Evolutionary conservation across 2,113 vertebrate genomes (phyloP).

Genomic region (Romanogobio albipinnatus): DNA sequence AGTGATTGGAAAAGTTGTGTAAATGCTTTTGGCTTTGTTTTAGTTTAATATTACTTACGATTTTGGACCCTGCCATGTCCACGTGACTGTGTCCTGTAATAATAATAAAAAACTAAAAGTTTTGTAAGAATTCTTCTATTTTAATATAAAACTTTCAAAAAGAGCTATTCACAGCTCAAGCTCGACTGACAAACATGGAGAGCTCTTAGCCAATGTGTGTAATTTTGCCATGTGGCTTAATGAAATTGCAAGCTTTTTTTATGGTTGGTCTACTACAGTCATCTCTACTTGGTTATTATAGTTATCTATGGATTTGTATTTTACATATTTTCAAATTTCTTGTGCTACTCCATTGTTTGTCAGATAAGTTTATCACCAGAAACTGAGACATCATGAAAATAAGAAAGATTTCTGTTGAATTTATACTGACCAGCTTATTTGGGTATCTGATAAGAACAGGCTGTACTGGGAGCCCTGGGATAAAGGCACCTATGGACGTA

Average conservation of each 20-base stretch:
- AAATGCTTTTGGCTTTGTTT: not conserved
- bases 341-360: not conserved
- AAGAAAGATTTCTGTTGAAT: not conserved
- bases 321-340: not conserved
- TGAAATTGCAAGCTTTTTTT: not conserved
- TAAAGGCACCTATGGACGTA: conserved; percentile 84
- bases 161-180: not conserved
- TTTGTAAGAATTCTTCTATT: not conserved
- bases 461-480: conserved; percentile 91
- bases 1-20: not conserved
- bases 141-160: not conserved
- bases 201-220: not conserved
- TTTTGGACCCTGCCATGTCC: conserved; percentile 96
- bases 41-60: conserved; percentile 78
- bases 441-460: conserved; percentile 92
- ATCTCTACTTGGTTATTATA: not conserved
- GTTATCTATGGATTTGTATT: not conserved
- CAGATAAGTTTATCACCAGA: not conserved
- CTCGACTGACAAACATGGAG: not conserved
- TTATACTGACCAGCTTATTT: conserved; percentile 84
- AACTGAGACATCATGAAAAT: not conserved
- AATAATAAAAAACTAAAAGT: not conserved
- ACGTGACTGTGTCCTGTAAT: conserved; percentile 91
- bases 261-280: not conserved
- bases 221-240: not conserved